Conservation (phyloP, 2,113 vertebrate genomes). For the Nycticebus coucang region DNA sequence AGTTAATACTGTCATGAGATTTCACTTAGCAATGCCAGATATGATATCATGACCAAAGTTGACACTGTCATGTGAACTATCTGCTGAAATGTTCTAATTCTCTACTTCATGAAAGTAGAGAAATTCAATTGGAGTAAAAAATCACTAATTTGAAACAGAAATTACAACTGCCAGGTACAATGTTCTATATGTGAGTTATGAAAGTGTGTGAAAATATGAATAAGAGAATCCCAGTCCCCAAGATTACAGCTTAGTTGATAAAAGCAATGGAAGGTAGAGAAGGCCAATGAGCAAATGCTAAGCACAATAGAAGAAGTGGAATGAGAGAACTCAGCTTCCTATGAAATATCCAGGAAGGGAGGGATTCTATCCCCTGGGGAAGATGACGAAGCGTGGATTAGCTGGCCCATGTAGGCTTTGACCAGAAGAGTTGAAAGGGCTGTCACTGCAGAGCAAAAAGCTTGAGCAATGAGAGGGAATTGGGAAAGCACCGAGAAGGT, state of each 20-base stretch:
- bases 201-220: background rate
- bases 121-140: constrained; percentile 29
- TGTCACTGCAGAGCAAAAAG: background rate
- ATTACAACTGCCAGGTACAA: background rate
- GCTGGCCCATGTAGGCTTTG: background rate
- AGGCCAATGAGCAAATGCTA: background rate
- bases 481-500: background rate
- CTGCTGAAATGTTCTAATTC: constrained; percentile 17
- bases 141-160: background rate
- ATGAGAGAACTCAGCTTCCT: background rate
- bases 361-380: no score
- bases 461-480: background rate
- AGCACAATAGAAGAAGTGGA: background rate
- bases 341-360: background rate
- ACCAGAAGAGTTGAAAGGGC: background rate
- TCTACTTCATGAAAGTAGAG: background rate
- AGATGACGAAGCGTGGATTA: background rate
- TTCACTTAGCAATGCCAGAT: constrained; percentile 25
- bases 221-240: background rate
- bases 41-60: constrained; percentile 2
- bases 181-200: background rate
- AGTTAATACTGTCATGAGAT: constrained; percentile 56
- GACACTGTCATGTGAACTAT: constrained; percentile 43
- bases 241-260: background rate
- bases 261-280: background rate